These are phyloP conservation scores for Cephus cinctus DNA, from an alignment of 1,140 invertebrate species.

Conservation along the genomic window DNA sequence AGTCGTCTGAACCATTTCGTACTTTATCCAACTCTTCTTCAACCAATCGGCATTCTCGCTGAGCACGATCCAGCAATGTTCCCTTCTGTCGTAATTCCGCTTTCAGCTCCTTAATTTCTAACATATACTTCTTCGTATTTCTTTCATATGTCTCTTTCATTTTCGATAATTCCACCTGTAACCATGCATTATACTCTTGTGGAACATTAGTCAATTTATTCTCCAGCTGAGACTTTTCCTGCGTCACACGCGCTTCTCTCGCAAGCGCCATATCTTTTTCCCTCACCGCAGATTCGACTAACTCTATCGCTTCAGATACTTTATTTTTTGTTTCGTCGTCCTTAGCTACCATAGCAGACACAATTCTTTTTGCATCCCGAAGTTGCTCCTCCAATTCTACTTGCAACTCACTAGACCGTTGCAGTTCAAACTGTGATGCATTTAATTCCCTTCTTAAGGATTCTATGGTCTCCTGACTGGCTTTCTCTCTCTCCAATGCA, in stretches of 20 bases:
- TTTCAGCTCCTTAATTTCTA: constrained; percentile 49
- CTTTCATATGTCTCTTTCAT: constrained; percentile 35
- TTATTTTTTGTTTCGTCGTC: constrained; percentile 43
- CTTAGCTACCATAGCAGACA: constrained; percentile 27
- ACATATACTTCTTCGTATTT: constrained; percentile 37
- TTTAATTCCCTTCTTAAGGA: constrained; percentile 34
- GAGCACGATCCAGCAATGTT: constrained; percentile 32
- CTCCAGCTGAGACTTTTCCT: constrained; percentile 37
- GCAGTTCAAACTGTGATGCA: constrained; percentile 29
- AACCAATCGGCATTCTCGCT: constrained; percentile 56
- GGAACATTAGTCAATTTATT: constrained; percentile 27
- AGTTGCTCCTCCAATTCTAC: constrained; percentile 37
- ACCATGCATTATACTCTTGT: constrained; percentile 33
- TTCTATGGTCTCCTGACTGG: constrained; percentile 26
- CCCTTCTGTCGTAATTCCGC: constrained; percentile 41
- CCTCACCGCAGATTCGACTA: constrained; percentile 53
- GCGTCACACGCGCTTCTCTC: constrained; percentile 48
- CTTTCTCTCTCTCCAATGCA: constrained; percentile 35
- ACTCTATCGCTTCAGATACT: constrained; percentile 53
- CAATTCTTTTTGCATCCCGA: constrained; percentile 26
- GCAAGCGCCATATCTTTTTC: constrained; percentile 56
- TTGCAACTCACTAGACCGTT: constrained; percentile 26
- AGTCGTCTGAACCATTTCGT: constrained; percentile 45
- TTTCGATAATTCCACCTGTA: constrained; percentile 34
- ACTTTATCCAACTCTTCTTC: constrained; percentile 55